A percentile compares a stretch with the other conserved stretches of the same genome.
These are phyloP conservation scores for Drosophila suzukii DNA, from an alignment of 1,140 invertebrate genomes.

Conservation along the genomic window DNA sequence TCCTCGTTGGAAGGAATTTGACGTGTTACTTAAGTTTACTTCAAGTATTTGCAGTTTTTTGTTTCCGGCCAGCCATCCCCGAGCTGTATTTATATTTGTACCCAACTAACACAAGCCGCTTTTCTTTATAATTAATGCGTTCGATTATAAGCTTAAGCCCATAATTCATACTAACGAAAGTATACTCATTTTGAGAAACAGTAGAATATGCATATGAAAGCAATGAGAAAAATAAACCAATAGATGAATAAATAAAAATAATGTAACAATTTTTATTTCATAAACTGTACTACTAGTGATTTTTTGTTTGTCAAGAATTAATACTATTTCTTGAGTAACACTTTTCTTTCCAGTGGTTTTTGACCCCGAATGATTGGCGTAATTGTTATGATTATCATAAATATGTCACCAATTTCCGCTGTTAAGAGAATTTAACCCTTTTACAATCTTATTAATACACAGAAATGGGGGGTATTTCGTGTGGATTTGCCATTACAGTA, in stretches of 20 bases:
- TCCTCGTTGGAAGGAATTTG: constrained; percentile 23
- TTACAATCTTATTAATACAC: not conserved
- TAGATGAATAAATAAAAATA: not conserved
- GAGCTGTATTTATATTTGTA: constrained; percentile 34
- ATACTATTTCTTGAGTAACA: too few species aligned
- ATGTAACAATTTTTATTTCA: not conserved
- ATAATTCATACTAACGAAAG: constrained; percentile 32
- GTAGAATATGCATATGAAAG: constrained; percentile 17
- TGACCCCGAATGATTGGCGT: not conserved
- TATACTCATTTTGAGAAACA: constrained; percentile 25
- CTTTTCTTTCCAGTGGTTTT: too few species aligned
- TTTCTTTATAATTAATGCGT: constrained; percentile 27
- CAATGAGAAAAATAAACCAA: constrained; percentile 7
- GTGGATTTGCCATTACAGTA: not conserved
- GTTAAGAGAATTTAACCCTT: not conserved
- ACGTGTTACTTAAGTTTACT: constrained; percentile 65
- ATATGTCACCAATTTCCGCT: not conserved
- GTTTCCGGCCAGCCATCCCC: constrained; percentile 38
- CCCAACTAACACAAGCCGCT: constrained; percentile 18
- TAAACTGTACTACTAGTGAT: too few species aligned
- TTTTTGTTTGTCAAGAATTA: too few species aligned
- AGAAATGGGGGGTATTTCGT: not conserved
- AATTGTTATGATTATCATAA: not conserved
- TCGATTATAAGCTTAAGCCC: constrained; percentile 30
- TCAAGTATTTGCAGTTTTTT: constrained; percentile 62